Evolutionary conservation across 1,140 invertebrate species (phyloP).

Genomic region (Physella acuta): DNA sequence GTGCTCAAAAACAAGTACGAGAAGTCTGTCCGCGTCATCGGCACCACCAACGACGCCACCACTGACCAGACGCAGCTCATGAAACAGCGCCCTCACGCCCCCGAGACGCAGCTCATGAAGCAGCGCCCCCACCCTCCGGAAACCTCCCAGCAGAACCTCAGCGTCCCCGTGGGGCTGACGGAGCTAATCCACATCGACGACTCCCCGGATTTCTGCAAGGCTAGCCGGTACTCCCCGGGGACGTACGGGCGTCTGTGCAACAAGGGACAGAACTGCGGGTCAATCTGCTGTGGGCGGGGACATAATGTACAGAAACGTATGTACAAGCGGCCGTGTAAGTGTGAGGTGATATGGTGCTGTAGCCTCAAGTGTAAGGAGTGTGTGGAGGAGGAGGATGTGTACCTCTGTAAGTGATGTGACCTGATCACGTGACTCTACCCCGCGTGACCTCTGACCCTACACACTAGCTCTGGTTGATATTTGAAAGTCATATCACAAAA

Average conservation of each 20-base stretch:
- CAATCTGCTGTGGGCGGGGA: conserved; percentile 63
- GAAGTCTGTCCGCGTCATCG: conserved; percentile 72
- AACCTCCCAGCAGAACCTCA: background rate
- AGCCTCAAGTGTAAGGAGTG: conserved; percentile 53
- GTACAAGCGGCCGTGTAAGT: conserved; percentile 44
- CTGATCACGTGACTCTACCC: no score
- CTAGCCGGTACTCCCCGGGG: conserved; percentile 46
- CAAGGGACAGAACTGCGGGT: conserved; percentile 59
- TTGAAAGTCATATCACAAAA: no score
- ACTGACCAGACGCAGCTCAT: conserved; percentile 36
- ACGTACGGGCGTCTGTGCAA: conserved; percentile 59
- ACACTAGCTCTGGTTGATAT: no score
- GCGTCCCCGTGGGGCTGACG: conserved; percentile 45
- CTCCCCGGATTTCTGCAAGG: conserved; percentile 87
- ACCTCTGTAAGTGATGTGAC: conserved; percentile 57
- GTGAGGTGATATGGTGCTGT: conserved; percentile 56
- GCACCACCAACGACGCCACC: conserved; percentile 45
- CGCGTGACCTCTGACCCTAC: no score
- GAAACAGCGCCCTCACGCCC: background rate
- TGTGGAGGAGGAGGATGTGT: conserved; percentile 44
- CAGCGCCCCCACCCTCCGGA: background rate
- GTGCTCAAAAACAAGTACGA: conserved; percentile 80
- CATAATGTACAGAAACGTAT: conserved; percentile 47
- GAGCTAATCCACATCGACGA: conserved; percentile 85
- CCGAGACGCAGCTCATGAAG: conserved; percentile 27